phyloP scores from a whole-genome alignment of 2,797 vertebrate genomes.

The Spondyliosoma cantharus region DNA sequence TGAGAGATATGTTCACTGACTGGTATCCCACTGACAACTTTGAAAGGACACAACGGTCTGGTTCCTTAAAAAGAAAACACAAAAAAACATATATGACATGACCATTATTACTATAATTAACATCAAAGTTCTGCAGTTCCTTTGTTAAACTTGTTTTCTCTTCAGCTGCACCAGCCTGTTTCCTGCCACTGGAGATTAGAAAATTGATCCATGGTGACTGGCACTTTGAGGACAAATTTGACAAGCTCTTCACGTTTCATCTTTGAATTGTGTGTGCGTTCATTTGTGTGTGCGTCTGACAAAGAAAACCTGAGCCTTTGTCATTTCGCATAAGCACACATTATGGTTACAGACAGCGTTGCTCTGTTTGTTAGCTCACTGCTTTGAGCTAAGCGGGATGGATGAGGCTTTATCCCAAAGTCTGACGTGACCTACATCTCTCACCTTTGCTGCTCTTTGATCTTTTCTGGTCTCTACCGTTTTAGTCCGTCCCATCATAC shows the following conservation, averaged over 20 bases:
- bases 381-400: conserved; percentile 15
- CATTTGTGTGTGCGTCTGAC: conserved; percentile 11
- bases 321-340: conserved; percentile 15
- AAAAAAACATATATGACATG: conserved; percentile 27
- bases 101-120: not conserved
- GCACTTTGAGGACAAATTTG: conserved; percentile 88
- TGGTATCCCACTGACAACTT: not conserved
- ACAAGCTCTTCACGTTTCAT: conserved; percentile 81
- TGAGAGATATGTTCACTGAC: conserved; percentile 42
- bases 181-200: conserved; percentile 84
- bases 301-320: conserved; percentile 23
- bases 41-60: conserved; percentile 11
- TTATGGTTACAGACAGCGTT: conserved; percentile 1
- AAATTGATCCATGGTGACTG: conserved; percentile 86
- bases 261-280: conserved; percentile 13
- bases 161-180: conserved; percentile 19
- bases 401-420: conserved; percentile 15
- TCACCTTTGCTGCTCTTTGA: conserved; percentile 30
- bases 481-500: conserved; percentile 15
- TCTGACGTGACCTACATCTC: conserved; percentile 25
- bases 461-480: conserved; percentile 16
- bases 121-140: conserved; percentile 16
- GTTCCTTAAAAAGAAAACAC: not conserved
- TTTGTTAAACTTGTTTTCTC: conserved; percentile 44
- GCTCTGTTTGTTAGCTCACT: conserved; percentile 2